Evolutionary conservation across 2,113 vertebrate genomes (phyloP).

Genomic region (Marcusenius ussheri): DNA sequence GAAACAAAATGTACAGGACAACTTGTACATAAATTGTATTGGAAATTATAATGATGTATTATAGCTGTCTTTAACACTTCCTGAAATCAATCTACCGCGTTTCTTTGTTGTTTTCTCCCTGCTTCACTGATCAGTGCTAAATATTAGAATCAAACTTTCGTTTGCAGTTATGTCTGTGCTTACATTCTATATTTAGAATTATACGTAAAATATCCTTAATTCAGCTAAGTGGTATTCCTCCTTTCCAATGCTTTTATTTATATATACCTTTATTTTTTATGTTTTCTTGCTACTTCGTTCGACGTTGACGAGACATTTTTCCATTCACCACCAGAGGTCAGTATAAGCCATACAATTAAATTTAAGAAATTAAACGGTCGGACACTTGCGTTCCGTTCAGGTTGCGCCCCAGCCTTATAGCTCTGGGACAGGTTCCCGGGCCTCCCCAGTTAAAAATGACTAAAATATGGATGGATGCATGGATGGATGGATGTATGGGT

Average conservation of each 20-base stretch:
- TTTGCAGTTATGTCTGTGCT: background rate
- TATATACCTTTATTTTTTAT: background rate
- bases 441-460: background rate
- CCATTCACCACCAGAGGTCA: background rate
- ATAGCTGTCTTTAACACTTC: background rate
- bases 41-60: background rate
- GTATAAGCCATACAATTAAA: background rate
- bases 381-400: background rate
- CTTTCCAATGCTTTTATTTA: background rate
- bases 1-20: background rate
- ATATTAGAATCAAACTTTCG: background rate
- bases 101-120: background rate
- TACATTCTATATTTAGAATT: background rate
- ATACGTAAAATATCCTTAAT: background rate
- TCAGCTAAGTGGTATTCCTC: background rate
- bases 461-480: background rate
- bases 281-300: background rate
- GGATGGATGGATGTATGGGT: background rate
- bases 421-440: background rate
- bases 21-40: background rate
- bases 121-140: background rate
- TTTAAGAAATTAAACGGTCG: background rate
- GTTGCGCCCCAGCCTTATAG: background rate
- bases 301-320: background rate
- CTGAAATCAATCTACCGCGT: background rate